These are phyloP conservation scores for Percina caprodes DNA, from an alignment of 2,113 vertebrate genomes.

Conservation along the genomic window DNA sequence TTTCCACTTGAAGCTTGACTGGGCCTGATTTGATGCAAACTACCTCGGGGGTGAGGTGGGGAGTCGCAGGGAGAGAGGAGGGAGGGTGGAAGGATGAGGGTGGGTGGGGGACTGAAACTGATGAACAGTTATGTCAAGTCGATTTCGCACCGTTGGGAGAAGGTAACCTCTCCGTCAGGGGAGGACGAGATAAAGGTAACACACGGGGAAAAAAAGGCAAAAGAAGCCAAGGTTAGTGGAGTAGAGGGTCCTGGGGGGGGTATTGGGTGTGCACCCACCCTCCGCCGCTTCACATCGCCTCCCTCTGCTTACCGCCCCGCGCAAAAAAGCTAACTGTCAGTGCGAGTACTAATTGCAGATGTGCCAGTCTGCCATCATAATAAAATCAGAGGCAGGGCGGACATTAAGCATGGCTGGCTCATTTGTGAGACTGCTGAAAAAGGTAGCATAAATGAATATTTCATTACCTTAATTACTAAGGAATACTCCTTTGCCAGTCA, in stretches of 20 bases:
- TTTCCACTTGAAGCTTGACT: conserved; percentile 99
- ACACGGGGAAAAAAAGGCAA: conserved; percentile 54
- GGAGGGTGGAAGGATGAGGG: conserved; percentile 57
- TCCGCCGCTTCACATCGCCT: conserved; percentile 80
- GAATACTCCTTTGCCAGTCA: conserved; percentile 97
- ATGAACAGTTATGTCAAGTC: conserved; percentile 99
- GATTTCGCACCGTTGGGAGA: conserved; percentile 98
- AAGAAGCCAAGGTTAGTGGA: conserved; percentile 87
- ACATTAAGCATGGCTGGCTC: conserved; percentile 97
- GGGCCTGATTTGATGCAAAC: conserved; percentile 98
- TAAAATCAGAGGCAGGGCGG: conserved; percentile 96
- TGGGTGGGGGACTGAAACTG: conserved; percentile 86
- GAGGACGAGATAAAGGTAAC: conserved; percentile 66
- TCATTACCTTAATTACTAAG: conserved; percentile 99
- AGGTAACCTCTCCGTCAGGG: conserved; percentile 94
- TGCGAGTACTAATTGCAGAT: conserved; percentile 97
- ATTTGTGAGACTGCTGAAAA: conserved; percentile 97
- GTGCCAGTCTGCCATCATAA: conserved; percentile 97
- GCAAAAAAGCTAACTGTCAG: conserved; percentile 94
- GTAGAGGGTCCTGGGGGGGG: conserved; percentile 58
- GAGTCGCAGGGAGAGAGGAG: conserved; percentile 28
- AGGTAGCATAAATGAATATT: conserved; percentile 99
- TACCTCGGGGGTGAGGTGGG: conserved; percentile 92
- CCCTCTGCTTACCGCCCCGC: conserved; percentile 90
- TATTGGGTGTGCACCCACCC: conserved; percentile 80